Base-by-base conservation (phyloP, 1,140 invertebrate species). In the Caenorhabditis briggsae region DNA sequence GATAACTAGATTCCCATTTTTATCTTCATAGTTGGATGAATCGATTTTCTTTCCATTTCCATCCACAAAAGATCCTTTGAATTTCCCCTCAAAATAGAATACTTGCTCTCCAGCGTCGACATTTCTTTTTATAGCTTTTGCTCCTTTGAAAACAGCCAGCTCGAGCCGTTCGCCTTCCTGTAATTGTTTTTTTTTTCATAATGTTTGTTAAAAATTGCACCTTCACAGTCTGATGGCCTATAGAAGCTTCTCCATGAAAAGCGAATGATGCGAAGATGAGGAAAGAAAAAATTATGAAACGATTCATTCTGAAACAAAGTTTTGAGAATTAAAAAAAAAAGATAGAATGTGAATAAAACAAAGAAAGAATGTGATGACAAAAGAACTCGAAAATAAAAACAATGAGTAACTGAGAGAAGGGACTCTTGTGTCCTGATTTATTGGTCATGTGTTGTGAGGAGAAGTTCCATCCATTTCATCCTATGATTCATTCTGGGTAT, bases 231-330 rank as follows among this genome's bases (percentile, higher is more conserved):
- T 74, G 65, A 18, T 0, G 2, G 11, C 41, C 65, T 46, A 74
- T 0, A n/a, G 65, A 18, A 46, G 41, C 65, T 46, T 74, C 65
- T n/a, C 65, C 43, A 18, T 25, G 46, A 5, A 33, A 25, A 64
- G n/a, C 23, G 33, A 64, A 9, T 33, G 33, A 14, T 12, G 59
- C 6, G 11, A 48, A 8, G 8, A 46, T 16, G 18, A 48, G 5
- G 25, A 64, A 74, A 2, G n/a, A 74, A 3, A 2, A n/a, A n/a
- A 74, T 18, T 14, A 74, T 33, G 41, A 74, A 48, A 8, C 5
- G 43, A 12, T 12, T 48, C 65, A 74, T 74, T 74, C 65, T 74
- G 65, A 74, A 74, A 74, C 16, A 74, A 64, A 33, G 11, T 41
- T 33, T 33, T 16, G 9, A 58, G 33, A 64, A 14, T 14, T 33